Base-by-base conservation (phyloP, 1,140 invertebrate genomes). In the Eciton burchellii region DNA sequence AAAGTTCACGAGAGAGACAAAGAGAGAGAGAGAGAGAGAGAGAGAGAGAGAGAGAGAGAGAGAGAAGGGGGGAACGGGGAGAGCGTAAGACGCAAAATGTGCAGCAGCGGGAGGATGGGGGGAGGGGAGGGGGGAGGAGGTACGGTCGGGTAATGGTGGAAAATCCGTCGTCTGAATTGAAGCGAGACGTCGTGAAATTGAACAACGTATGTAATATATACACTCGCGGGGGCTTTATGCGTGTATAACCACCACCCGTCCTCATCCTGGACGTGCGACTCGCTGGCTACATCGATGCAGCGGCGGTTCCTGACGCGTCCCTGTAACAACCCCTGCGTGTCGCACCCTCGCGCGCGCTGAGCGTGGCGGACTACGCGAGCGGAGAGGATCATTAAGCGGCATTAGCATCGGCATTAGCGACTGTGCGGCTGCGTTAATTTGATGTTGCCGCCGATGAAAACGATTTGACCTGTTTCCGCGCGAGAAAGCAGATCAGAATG, bases 151-250 rank as follows among this genome's bases (percentile, higher is more conserved):
- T 91, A 92, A 92, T 91, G 92, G 91, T 90, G 86, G 91, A 92
- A 92, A 92, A 92, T 92, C 91, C 91, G 90, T 89, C 89, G 90
- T 87, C 91, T 91, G 92, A 92, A 91, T 92, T 90, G 91, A 92
- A 92, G 91, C 91, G 89, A 92, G 91, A 92, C 92, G 91, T 92
- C 91, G 91, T 91, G 91, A 92, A 92, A 92, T 92, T 92, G 91
- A 92, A 92, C 91, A 92, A 92, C 91, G 91, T 90, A 91, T 91
- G 91, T 92, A 91, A 92, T 91, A 91, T 91, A 84, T 87, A 87
- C 62, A 65, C 52, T 70, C 74, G 79, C 62, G 49, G 72, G 57
- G 86, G 76, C 70, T 72, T 81, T 82, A 81, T 82, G 62, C 81
- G 84, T 84, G 76, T 65, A 88, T n/a, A n/a, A n/a, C n/a, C n/a